phyloP scores from a whole-genome alignment of 2,888 invertebrate genomes.

The Lottia scabra region DNA sequence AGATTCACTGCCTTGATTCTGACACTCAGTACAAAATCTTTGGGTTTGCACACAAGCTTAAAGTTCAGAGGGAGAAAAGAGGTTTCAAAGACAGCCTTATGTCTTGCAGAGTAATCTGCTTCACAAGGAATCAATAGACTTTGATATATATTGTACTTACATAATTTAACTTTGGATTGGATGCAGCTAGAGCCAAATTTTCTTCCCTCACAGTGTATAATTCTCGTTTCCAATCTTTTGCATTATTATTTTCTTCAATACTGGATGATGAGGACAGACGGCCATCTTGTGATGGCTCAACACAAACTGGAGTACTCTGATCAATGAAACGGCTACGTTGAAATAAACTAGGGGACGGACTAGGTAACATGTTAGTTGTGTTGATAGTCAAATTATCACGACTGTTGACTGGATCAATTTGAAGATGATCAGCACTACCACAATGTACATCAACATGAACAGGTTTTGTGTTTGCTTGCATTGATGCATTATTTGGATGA shows the following conservation, averaged over 20 bases:
- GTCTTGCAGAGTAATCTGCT: too few species aligned
- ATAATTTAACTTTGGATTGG: constrained; percentile 1
- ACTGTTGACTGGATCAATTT: background rate
- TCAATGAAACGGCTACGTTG: constrained; percentile 46
- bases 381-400: background rate
- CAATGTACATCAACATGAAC: background rate
- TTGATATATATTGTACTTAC: background rate
- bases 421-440: background rate
- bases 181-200: background rate
- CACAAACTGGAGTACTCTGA: constrained; percentile 49
- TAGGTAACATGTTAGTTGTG: background rate
- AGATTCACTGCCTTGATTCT: too few species aligned
- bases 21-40: too few species aligned
- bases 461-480: background rate
- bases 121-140: too few species aligned
- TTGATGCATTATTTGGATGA: constrained; percentile 18
- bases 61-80: too few species aligned
- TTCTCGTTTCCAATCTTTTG: constrained; percentile 20
- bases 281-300: constrained; percentile 27
- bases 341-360: constrained; percentile 47
- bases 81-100: too few species aligned
- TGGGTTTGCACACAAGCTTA: too few species aligned
- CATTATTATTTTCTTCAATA: constrained; percentile 13
- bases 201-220: constrained; percentile 37
- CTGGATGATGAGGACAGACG: background rate